Conservation (phyloP, 2,113 vertebrate genomes). For the Neolamprologus ventralis region DNA sequence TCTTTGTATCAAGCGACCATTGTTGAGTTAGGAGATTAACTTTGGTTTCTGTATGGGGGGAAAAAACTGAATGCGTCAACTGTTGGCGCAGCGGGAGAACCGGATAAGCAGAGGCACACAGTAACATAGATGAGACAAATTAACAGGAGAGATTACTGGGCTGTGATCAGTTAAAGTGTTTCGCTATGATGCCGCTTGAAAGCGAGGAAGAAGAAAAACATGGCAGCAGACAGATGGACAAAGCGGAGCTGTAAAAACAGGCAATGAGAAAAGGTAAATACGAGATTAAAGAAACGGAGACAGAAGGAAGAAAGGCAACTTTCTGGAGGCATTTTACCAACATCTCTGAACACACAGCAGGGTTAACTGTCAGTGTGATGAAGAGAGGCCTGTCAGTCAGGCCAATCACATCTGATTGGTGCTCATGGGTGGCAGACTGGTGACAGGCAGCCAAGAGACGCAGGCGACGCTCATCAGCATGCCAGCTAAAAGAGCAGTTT, state of each 20-base stretch:
- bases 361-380: conserved; percentile 70
- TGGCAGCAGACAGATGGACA: conserved; percentile 37
- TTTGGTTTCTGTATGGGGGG: background rate
- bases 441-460: conserved; percentile 73
- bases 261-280: conserved; percentile 32
- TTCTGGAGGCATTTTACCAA: conserved; percentile 58
- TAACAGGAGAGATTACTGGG: conserved; percentile 20
- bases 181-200: conserved; percentile 32
- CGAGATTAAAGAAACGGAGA: conserved; percentile 42
- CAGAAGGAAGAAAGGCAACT: conserved; percentile 39
- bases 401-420: conserved; percentile 73
- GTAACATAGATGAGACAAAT: conserved; percentile 15
- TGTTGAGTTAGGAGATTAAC: conserved; percentile 18
- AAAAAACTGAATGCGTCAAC: background rate
- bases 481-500: conserved; percentile 72
- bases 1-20: conserved; percentile 9
- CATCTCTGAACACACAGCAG: conserved; percentile 59
- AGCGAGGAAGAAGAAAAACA: conserved; percentile 12
- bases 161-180: conserved; percentile 40
- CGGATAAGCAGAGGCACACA: background rate
- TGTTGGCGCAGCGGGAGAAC: conserved; percentile 24
- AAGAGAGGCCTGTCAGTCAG: conserved; percentile 63
- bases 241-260: conserved; percentile 9
- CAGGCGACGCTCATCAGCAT: conserved; percentile 70
- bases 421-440: conserved; percentile 72